A percentile compares a stretch with the other conserved stretches of the same genome.
Conservation (phyloP, 2,797 vertebrate genomes). For the Psittacula echo region DNA sequence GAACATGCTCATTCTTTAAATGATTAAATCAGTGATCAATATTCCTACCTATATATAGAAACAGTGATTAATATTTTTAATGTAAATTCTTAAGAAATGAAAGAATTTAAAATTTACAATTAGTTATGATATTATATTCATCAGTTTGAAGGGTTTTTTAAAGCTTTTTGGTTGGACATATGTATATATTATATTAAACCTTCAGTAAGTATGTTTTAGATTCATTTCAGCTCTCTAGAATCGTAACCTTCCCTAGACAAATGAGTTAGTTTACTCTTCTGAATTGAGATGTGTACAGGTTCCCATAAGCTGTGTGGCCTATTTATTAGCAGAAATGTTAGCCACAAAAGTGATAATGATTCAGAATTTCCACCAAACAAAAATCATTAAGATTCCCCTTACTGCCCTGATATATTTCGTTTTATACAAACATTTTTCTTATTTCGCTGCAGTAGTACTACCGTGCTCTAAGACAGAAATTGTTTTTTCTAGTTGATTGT, state of each 20-base stretch:
- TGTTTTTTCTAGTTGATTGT: constrained; percentile 43
- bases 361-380: neutral
- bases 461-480: constrained; percentile 1
- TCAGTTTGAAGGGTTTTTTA: neutral
- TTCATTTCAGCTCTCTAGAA: neutral
- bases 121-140: neutral
- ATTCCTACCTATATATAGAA: neutral
- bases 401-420: neutral
- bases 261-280: neutral
- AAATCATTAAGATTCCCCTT: neutral
- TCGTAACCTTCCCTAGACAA: neutral
- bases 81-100: neutral
- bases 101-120: neutral
- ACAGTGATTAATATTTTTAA: neutral
- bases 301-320: neutral
- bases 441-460: neutral
- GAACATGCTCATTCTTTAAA: neutral
- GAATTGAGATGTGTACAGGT: neutral
- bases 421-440: neutral
- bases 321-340: neutral
- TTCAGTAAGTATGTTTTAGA: neutral
- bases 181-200: neutral
- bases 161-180: neutral
- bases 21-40: neutral
- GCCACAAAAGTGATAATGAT: neutral